Conservation (phyloP, 2,797 vertebrate genomes). For the Mallotus villosus region DNA sequence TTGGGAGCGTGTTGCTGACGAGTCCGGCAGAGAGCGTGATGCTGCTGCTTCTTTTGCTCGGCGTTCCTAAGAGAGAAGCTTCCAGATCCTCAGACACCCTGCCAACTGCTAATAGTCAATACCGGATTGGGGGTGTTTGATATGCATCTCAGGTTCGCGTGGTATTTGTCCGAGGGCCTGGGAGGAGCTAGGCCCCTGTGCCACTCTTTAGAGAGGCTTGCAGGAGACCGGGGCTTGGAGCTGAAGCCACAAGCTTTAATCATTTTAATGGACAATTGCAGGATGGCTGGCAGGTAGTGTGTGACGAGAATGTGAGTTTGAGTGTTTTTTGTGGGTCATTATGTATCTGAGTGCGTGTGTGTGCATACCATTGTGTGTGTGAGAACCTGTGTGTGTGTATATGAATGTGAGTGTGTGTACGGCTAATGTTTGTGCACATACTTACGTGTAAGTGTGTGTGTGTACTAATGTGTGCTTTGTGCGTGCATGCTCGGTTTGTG, state of each 20-base stretch:
- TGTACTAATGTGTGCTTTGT: not conserved
- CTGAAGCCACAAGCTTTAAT: conserved; percentile 39
- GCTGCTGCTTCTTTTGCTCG: not conserved
- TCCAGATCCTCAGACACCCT: not conserved
- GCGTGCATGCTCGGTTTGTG: not conserved
- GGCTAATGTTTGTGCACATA: not conserved
- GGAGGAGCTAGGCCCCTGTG: too few relatives aligned
- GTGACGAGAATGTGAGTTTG: not conserved
- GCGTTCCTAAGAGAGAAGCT: not conserved
- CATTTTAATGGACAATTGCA: conserved; percentile 51
- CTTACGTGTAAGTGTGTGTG: not conserved
- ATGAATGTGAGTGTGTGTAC: not conserved
- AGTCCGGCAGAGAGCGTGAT: not conserved
- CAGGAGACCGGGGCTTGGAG: not conserved
- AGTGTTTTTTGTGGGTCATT: not conserved
- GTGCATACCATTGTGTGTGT: not conserved
- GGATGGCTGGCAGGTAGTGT: conserved; percentile 37
- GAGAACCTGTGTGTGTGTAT: not conserved
- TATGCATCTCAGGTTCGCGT: too few relatives aligned
- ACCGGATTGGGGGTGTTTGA: too few relatives aligned
- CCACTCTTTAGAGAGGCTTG: not conserved
- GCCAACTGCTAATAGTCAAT: not conserved
- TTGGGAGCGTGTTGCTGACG: not conserved
- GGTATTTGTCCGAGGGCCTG: too few relatives aligned
- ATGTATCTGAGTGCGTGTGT: not conserved